Evolutionary conservation across 2,113 vertebrate species (phyloP), one percentile per base, ranked within the genome.

Genomic region (Pseudois nayaur): DNA sequence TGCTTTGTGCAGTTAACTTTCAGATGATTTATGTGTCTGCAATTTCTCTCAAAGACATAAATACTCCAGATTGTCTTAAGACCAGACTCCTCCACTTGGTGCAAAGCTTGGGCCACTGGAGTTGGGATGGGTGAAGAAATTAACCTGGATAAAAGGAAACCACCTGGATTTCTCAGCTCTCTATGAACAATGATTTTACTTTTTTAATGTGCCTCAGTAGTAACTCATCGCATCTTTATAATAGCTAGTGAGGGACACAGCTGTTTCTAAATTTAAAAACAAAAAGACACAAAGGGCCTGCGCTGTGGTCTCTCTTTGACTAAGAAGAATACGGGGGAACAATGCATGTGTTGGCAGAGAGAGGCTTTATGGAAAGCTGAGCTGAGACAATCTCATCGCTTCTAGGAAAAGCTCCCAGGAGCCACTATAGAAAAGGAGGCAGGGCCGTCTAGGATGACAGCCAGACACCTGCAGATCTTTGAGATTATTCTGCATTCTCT

Each of bases 221-320:
- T 19, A 45, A 55, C 33, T 93, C 50, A 8, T 17, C 43, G 9
- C 52, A 84, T 81, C 62, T 94, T 83, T 31, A 48, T 83, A 95
- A 89, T 48, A 95, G 36, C 6, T 3, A 10, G 12, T 19, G 25
- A 89, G 52, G 31, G 36, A 93, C 67, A 59, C 60, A 94, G 76
- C 25, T 88, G 79, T 79, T 93, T 54, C 59, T 93, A 91, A 92
- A 83, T 78, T 95, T 86, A 86, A 93, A 90, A 94, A 45, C 14
- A 57, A 64, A 92, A 84, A 16, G 78, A 64, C 19, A 96, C 88
- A 97, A 98, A 97, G 67, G 36, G 59, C 10, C 52, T 36, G 45
- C 3, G 0, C 54, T 91, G 54, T 50, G 87, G 43, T 83, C n/a
- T 87, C 59, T 55, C 76, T 97, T 91, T 79, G 84, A 92, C n/a